phyloP scores from a whole-genome alignment of 2,797 vertebrate species.

The Hydrolagus colliei region DNA sequence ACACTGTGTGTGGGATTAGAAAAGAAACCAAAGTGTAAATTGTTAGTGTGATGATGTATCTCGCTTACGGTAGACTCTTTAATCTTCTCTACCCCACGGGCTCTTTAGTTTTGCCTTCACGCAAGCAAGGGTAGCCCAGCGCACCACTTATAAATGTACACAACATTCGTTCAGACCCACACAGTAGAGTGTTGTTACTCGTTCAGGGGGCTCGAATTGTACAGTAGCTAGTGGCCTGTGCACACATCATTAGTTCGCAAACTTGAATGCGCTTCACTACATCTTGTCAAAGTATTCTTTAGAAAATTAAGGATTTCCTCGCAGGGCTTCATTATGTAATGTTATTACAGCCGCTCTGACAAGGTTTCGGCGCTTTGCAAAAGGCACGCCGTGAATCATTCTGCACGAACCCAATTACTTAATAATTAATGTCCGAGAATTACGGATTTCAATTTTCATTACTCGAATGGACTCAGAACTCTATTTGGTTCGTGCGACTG shows the following conservation, averaged over 20 bases:
- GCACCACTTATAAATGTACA: too few relatives aligned
- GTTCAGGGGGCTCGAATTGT: too few relatives aligned
- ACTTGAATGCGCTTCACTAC: too few relatives aligned
- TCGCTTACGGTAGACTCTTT: background rate
- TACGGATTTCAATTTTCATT: conserved; percentile 15
- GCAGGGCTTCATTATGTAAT: background rate
- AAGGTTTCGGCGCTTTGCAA: background rate
- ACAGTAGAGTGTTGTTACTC: too few relatives aligned
- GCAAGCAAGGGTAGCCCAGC: background rate
- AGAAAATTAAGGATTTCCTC: background rate
- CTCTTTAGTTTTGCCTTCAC: background rate
- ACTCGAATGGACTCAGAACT: too few relatives aligned
- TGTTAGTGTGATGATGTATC: background rate
- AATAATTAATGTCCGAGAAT: conserved; percentile 28
- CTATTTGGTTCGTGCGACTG: too few relatives aligned
- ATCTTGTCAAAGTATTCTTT: background rate
- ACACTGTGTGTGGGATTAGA: too few relatives aligned
- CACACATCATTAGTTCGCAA: too few relatives aligned
- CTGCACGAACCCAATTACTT: conserved; percentile 3
- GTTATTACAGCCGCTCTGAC: background rate
- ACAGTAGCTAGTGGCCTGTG: too few relatives aligned
- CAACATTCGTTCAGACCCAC: too few relatives aligned
- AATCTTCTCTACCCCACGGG: background rate
- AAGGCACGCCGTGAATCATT: background rate
- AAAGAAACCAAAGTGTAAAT: too few relatives aligned